phyloP scores from a whole-genome alignment of 2,888 invertebrate genomes.

The Cosmorhoe ocellata region DNA sequence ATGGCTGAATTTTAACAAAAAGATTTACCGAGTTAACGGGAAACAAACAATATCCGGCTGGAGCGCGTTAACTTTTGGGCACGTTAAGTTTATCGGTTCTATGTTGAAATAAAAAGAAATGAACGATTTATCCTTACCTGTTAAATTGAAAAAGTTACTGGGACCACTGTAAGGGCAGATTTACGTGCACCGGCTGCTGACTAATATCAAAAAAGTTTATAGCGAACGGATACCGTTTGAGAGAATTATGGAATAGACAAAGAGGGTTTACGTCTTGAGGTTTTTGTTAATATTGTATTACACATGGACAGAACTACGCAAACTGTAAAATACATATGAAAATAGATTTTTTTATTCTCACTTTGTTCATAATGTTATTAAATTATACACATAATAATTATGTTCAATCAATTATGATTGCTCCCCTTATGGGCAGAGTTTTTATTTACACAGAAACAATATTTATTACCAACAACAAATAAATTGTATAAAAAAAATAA shows the following conservation, averaged over 20 bases:
- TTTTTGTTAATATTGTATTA: neutral
- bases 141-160: conserved; percentile 82
- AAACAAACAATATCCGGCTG: conserved; percentile 63
- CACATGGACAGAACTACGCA: neutral
- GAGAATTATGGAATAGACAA: conserved; percentile 18
- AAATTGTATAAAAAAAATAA: no score
- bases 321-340: neutral
- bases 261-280: conserved; percentile 12
- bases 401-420: no score
- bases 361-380: no score
- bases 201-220: conserved; percentile 80
- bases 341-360: no score
- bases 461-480: no score
- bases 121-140: conserved; percentile 82
- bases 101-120: conserved; percentile 80
- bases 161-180: conserved; percentile 77
- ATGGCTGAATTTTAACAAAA: conserved; percentile 36
- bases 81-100: conserved; percentile 74
- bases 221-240: conserved; percentile 59
- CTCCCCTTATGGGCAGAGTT: no score
- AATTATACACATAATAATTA: no score
- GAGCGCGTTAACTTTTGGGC: conserved; percentile 60
- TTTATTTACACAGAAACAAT: no score
- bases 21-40: conserved; percentile 64
- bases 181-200: conserved; percentile 77